Base-by-base conservation (phyloP, 2,113 vertebrate species). In the Psephotus haematonotus region DNA sequence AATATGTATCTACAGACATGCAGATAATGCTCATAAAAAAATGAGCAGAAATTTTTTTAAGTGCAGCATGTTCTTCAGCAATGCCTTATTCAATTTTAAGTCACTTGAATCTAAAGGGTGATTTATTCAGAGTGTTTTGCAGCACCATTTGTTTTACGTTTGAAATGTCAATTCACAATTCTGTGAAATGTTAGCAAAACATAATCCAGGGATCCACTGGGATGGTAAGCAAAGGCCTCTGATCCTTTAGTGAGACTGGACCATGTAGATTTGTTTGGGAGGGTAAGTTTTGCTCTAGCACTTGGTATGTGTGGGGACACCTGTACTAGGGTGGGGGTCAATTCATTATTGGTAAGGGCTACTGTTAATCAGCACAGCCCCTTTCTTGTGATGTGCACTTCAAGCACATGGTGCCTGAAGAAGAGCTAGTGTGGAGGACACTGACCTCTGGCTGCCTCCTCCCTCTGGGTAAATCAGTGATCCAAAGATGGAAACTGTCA, bases 121-220 rank as follows among this genome's bases (percentile, higher is more conserved):
- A 91, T 87, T 90, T 82, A 65, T 92, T 90, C 37, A 35, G 23
- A 39, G 11, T 62, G 43, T 82, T 93, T 79, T 82, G 41, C 29
- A 53, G 13, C 44, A 72, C 16, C 35, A 43, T 91, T 89, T 89
- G 23, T 82, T 95, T 97, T 72, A 62, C 31, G 43, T 85, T 87
- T 90, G 57, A 91, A 92, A 90, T 82, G 50, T 31, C 46, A 71
- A 1, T 31, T 39, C 39, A 39, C 39, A 39, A 39, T 62, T 84
- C 52, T 53, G 15, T 68, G 53, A 91, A 90, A 87, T 37, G 49
- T 15, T 84, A 85, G 41, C 31, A 72, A 86, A 85, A 52, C 0
- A 2, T 91, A 64, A 72, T 39, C 60, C 44, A 55, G 44, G 24
- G 44, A 71, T 33, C 23, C 39, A 28, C 29, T 44, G 17, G 33